These are phyloP conservation scores for Lutraria lutraria DNA, from an alignment of 2,888 invertebrate genomes.

Conservation along the genomic window DNA sequence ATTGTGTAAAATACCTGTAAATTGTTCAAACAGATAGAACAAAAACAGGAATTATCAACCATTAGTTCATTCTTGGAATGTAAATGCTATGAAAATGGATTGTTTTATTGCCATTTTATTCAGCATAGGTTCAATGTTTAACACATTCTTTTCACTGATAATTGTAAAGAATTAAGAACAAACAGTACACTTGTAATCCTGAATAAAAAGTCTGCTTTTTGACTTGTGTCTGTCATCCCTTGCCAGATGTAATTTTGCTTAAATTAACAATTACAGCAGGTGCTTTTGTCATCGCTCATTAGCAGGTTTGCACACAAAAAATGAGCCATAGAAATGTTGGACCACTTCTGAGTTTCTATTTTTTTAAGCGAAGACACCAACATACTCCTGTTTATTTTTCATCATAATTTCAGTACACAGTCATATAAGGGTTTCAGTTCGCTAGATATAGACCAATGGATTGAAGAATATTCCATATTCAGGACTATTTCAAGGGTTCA, in stretches of 20 bases:
- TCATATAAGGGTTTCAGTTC: too few species aligned
- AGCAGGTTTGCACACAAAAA: not conserved
- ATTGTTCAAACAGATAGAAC: conserved; percentile 18
- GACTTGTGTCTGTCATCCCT: conserved; percentile 39
- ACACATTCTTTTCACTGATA: conserved; percentile 20
- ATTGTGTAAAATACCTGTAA: conserved; percentile 27
- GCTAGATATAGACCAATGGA: too few species aligned
- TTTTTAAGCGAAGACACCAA: not conserved
- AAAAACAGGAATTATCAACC: conserved; percentile 18
- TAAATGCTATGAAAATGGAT: conserved; percentile 24
- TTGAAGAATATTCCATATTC: too few species aligned
- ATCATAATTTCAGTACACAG: not conserved
- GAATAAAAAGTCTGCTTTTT: not conserved
- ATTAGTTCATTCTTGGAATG: conserved; percentile 1
- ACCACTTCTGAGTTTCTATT: not conserved
- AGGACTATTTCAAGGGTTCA: too few species aligned
- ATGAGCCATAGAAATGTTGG: not conserved
- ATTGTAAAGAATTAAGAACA: not conserved
- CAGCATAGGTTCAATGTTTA: conserved; percentile 16
- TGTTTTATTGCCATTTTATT: conserved; percentile 32
- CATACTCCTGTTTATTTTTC: not conserved
- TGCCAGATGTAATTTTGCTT: conserved; percentile 11
- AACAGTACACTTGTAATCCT: conserved; percentile 10
- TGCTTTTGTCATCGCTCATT: conserved; percentile 19
- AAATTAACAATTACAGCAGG: conserved; percentile 12